phyloP scores from a whole-genome alignment of 2,113 vertebrate species.

The Triplophysa tibetana region DNA sequence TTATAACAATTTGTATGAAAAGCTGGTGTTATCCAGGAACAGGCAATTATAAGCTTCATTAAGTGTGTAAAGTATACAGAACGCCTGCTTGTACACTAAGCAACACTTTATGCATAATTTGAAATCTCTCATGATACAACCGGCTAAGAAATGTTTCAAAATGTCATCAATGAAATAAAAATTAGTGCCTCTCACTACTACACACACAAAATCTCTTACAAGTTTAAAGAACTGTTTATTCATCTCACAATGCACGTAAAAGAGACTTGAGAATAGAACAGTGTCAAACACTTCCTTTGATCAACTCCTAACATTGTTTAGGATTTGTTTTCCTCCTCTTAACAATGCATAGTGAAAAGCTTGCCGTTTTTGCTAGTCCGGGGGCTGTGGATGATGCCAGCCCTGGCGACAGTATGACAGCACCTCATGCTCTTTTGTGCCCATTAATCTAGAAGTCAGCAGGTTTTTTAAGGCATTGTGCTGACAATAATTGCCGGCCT shows the following conservation, averaged over 20 bases:
- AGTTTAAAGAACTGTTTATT: conserved; percentile 29
- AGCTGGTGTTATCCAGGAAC: conserved; percentile 25
- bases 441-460: conserved; percentile 90
- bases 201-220: conserved; percentile 12
- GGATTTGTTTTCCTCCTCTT: conserved; percentile 42
- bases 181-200: not conserved
- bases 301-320: conserved; percentile 30
- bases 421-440: conserved; percentile 75
- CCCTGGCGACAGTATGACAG: conserved; percentile 69
- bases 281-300: conserved; percentile 22
- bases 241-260: conserved; percentile 11
- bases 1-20: not conserved
- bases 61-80: conserved; percentile 8
- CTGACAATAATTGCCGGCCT: conserved; percentile 90
- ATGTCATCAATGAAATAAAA: conserved; percentile 11
- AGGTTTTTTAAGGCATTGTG: conserved; percentile 95
- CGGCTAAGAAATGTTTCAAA: not conserved
- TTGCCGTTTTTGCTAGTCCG: conserved; percentile 65
- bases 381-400: conserved; percentile 65
- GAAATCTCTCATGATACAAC: not conserved
- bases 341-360: conserved; percentile 52
- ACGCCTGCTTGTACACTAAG: conserved; percentile 11
- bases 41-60: conserved; percentile 4
- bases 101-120: conserved; percentile 9
- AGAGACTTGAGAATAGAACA: conserved; percentile 25